Evolutionary conservation across 2,888 invertebrate species (phyloP), one percentile per base, ranked within the genome.

Genomic region (Cantharis rufa): DNA sequence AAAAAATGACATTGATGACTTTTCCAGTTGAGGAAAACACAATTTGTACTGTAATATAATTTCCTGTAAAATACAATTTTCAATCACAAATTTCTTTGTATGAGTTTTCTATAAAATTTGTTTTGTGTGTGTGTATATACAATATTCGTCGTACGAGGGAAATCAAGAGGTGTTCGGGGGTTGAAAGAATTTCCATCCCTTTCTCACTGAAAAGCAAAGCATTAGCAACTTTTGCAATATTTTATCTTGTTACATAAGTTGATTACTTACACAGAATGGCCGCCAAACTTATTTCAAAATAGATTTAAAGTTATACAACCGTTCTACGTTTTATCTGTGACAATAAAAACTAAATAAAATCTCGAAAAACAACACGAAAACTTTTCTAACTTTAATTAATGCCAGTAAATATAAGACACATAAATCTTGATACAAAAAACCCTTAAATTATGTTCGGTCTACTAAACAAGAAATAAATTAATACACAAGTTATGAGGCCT

Each of bases 181-280:
- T 71, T 71, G 71, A 24, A 70, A 27, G 15, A 74, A 74, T 77
- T 77, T 70, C 74, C 69, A 72, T 77, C 74, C 74, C 77, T 71
- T 74, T 77, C 75, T 77, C 77, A 72, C 74, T 75, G 77, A 74
- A 77, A 77, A 77, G 77, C 77, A 71, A 66, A 74, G 81, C 82
- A 82, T 82, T 82, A 81, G 82, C 78, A 82, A 82, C 82, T 82
- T 82, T 80, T 74, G 77, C 81, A 78, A 82, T 82, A 82, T 82
- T 82, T 82, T 81, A 82, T 81, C 82, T 81, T 81, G 81, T 82
- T 82, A 82, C 79, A 80, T 82, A 82, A 82, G 82, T 82, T 82
- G 82, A 81, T 82, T 82, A 82, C 82, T 81, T 81, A 71, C 77
- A 77, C 77, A 74, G 77, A 77, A 77, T 75, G 77, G 77, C 77